Percentiles rank a stretch among this genome's conserved stretches.
These are phyloP conservation scores for Alca torda DNA, from an alignment of 2,797 vertebrate species.

Conservation along the genomic window DNA sequence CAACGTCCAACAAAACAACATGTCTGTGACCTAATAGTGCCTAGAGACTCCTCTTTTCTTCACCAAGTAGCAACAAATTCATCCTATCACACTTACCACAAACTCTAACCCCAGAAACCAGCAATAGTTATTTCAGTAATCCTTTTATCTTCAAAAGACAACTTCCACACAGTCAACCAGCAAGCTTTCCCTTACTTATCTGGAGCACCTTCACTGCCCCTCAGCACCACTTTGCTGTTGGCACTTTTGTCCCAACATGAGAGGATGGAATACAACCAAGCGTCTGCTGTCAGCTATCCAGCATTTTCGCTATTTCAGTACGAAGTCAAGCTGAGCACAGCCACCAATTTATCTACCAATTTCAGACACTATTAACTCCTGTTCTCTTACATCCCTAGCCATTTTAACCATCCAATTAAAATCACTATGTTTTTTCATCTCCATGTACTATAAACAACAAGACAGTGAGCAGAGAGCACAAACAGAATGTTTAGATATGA, in stretches of 20 bases:
- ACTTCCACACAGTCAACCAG: not conserved
- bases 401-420: not conserved
- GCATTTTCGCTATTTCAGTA: not conserved
- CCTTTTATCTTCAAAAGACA: slow-evolving; percentile 6
- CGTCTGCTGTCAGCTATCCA: not conserved
- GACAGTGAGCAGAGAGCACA: not conserved
- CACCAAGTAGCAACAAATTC: not conserved
- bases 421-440: not conserved
- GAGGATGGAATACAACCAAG: not conserved
- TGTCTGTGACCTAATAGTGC: not conserved
- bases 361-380: not conserved
- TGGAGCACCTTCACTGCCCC: not conserved
- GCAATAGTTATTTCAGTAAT: not conserved
- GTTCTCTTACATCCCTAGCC: not conserved
- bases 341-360: not conserved
- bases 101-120: not conserved
- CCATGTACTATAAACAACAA: not conserved
- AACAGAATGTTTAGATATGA: not conserved
- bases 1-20: not conserved
- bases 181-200: not conserved
- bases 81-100: not conserved
- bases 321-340: not conserved
- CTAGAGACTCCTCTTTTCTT: not conserved
- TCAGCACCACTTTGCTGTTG: not conserved
- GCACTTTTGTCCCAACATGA: not conserved